Conservation (phyloP, 2,888 invertebrate genomes). For the Theretra japonica region DNA sequence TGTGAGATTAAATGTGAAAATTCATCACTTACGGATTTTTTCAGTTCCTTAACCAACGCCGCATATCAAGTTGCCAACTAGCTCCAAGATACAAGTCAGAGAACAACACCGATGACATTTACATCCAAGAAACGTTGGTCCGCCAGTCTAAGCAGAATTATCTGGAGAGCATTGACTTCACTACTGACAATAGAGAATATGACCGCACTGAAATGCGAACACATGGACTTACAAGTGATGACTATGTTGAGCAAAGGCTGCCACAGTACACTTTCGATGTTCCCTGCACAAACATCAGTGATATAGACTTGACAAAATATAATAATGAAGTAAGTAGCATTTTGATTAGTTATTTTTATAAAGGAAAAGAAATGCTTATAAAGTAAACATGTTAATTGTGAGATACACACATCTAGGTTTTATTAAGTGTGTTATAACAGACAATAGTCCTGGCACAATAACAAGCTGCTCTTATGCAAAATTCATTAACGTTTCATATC, state of each 20-base stretch:
- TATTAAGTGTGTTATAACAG: too few relatives aligned
- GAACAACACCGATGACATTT: slow-evolving; percentile 61
- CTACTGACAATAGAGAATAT: slow-evolving; percentile 44
- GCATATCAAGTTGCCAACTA: slow-evolving; percentile 73
- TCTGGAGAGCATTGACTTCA: slow-evolving; percentile 40
- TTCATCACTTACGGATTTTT: slow-evolving; percentile 42
- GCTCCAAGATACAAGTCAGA: slow-evolving; percentile 62
- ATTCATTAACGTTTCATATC: too few relatives aligned
- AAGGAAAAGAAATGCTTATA: neutral
- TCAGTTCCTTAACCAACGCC: slow-evolving; percentile 70
- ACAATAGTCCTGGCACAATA: too few relatives aligned
- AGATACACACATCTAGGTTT: too few relatives aligned
- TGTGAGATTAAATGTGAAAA: neutral
- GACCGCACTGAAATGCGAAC: slow-evolving; percentile 59
- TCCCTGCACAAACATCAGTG: slow-evolving; percentile 62
- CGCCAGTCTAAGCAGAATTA: slow-evolving; percentile 38
- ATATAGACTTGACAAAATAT: slow-evolving; percentile 69
- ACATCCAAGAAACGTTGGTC: slow-evolving; percentile 54
- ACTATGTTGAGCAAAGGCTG: slow-evolving; percentile 69
- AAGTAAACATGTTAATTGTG: too few relatives aligned
- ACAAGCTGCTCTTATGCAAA: too few relatives aligned
- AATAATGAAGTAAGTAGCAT: slow-evolving; percentile 53
- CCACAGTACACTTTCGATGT: slow-evolving; percentile 54
- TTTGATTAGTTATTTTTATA: neutral
- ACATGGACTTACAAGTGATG: slow-evolving; percentile 67